phyloP scores from a whole-genome alignment of 2,888 invertebrate genomes.

The Aphodius sticticus region DNA sequence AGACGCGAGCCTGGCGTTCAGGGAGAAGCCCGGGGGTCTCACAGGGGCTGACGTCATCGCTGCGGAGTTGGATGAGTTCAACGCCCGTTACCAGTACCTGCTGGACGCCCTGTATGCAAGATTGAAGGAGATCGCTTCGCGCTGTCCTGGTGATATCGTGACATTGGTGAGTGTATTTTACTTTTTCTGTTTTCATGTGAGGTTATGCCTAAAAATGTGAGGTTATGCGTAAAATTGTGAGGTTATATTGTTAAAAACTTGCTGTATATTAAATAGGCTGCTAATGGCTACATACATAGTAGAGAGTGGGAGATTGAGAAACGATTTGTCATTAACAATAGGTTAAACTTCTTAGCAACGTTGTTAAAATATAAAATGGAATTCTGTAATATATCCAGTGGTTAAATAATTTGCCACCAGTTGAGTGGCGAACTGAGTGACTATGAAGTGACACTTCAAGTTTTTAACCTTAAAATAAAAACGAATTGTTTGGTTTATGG shows the following conservation, averaged over 20 bases:
- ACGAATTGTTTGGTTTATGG: no score
- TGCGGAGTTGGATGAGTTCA: slow-evolving; percentile 81
- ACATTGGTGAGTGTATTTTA: slow-evolving; percentile 71
- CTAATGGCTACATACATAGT: no score
- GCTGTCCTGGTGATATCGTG: slow-evolving; percentile 76
- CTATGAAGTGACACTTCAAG: no score
- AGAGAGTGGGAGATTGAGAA: no score
- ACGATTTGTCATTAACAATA: no score
- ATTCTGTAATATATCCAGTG: no score
- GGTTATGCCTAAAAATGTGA: background rate
- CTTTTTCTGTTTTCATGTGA: background rate
- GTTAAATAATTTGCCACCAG: no score
- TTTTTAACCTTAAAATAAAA: no score
- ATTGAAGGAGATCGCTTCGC: slow-evolving; percentile 71
- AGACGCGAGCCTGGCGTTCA: slow-evolving; percentile 64
- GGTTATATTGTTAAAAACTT: background rate
- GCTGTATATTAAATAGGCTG: no score
- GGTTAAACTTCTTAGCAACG: no score
- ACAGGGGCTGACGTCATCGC: slow-evolving; percentile 78
- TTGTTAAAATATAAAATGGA: no score
- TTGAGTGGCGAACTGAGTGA: no score
- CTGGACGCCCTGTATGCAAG: slow-evolving; percentile 75
- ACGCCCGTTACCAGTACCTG: slow-evolving; percentile 78
- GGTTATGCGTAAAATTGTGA: background rate
- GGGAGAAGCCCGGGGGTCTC: slow-evolving; percentile 54